Percentiles rank a stretch among this genome's conserved stretches.
phyloP scores from a whole-genome alignment of 2,888 invertebrate genomes.

The Hypomecis punctinalis region DNA sequence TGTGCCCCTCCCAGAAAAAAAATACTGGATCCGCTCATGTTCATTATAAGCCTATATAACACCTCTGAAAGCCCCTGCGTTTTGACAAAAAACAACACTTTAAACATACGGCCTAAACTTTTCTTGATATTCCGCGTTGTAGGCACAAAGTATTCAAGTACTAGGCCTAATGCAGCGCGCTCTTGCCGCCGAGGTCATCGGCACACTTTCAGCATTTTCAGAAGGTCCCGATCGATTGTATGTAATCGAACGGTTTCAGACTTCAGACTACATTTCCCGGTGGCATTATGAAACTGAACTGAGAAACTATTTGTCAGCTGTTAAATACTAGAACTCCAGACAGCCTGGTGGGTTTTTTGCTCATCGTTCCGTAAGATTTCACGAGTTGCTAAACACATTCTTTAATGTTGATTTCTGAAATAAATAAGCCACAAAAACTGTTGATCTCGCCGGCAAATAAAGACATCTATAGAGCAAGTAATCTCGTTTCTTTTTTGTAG shows the following conservation, averaged over 20 bases:
- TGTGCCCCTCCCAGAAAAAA: too few species aligned
- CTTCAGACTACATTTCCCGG: conserved; percentile 4
- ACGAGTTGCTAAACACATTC: conserved; percentile 19
- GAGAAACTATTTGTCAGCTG: conserved; percentile 6
- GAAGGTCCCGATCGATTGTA: conserved; percentile 22
- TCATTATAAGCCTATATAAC: too few species aligned
- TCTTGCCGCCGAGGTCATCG: conserved; percentile 54
- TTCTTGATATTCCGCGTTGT: too few species aligned
- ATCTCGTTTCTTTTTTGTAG: too few species aligned
- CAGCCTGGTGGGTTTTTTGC: conserved; percentile 20
- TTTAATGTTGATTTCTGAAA: conserved; percentile 13
- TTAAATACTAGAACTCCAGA: conserved; percentile 14
- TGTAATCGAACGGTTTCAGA: conserved; percentile 7
- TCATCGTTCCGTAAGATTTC: conserved; percentile 27
- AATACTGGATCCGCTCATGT: too few species aligned
- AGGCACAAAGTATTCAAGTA: not conserved
- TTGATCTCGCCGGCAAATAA: not conserved
- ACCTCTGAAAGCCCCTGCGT: too few species aligned
- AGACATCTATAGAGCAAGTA: too few species aligned
- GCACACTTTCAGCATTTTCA: conserved; percentile 68
- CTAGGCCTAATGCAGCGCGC: conserved; percentile 45
- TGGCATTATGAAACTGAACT: conserved; percentile 15
- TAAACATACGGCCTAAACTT: too few species aligned
- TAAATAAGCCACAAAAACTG: conserved; percentile 4
- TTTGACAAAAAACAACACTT: too few species aligned